Conservation (phyloP, 2,113 vertebrate genomes). For the Eptesicus fuscus region DNA sequence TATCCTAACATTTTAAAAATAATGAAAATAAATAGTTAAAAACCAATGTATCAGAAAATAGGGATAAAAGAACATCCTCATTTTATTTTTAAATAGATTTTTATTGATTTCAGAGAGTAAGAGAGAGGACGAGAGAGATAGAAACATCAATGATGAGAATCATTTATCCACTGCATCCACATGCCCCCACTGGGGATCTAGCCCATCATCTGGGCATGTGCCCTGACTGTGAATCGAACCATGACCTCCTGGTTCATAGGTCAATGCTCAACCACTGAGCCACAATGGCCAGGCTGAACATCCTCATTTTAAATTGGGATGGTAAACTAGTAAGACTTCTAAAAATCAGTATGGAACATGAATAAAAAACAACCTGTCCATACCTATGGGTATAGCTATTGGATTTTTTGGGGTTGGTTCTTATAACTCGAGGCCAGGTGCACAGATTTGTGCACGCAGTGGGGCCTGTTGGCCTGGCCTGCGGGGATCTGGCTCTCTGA, state of each 20-base stretch:
- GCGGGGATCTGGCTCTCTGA: too few relatives aligned
- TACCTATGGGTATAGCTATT: fast-evolving
- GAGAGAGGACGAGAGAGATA: too few relatives aligned
- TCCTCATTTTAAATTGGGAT: background rate
- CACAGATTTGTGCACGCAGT: too few relatives aligned
- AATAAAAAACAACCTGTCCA: background rate
- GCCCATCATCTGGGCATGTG: too few relatives aligned
- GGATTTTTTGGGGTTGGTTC: background rate
- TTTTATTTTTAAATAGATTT: background rate
- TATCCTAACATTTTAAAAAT: background rate
- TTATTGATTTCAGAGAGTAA: too few relatives aligned
- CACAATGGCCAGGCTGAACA: background rate
- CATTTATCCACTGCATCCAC: too few relatives aligned
- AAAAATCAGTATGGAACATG: background rate
- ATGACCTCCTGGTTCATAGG: too few relatives aligned
- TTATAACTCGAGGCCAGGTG: background rate
- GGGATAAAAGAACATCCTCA: background rate
- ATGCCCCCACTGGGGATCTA: too few relatives aligned
- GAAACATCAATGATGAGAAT: too few relatives aligned
- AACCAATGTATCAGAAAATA: background rate
- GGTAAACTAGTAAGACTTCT: background rate
- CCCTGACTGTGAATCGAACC: too few relatives aligned
- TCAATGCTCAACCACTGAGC: too few relatives aligned
- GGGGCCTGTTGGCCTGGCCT: too few relatives aligned
- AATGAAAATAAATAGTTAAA: background rate